Evolutionary conservation across 2,797 vertebrate species (phyloP).

Genomic region (Sylvilagus floridanus): DNA sequence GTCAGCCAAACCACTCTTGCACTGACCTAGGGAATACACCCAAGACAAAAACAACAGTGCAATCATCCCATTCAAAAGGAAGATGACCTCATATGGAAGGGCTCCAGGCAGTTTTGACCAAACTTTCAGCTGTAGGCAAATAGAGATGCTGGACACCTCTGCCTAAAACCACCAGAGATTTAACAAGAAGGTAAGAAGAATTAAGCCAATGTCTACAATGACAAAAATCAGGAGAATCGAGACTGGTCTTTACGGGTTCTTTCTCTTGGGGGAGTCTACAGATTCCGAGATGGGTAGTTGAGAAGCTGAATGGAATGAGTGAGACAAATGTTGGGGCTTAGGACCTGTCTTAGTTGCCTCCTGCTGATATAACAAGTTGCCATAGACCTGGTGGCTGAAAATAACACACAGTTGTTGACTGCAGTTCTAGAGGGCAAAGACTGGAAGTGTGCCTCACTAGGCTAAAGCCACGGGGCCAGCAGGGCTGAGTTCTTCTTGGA

Average conservation of each 20-base stretch:
- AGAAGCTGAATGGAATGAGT: neutral
- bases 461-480: neutral
- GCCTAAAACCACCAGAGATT: neutral
- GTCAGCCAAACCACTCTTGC: neutral
- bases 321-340: no score
- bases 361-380: neutral
- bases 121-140: neutral
- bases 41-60: neutral
- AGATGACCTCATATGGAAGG: neutral
- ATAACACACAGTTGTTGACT: neutral
- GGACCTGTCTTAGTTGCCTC: neutral
- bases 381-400: neutral
- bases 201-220: neutral
- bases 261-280: neutral
- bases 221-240: neutral
- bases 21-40: neutral
- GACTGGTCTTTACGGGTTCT: neutral
- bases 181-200: neutral
- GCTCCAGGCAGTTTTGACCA: neutral
- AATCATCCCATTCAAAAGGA: neutral
- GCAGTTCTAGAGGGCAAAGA: neutral
- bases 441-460: neutral
- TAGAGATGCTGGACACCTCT: neutral
- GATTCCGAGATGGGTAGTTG: neutral
- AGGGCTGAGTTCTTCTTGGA: neutral